Evolutionary conservation across 1,140 invertebrate genomes (phyloP).

Genomic region (Wiebesia pumilae): DNA sequence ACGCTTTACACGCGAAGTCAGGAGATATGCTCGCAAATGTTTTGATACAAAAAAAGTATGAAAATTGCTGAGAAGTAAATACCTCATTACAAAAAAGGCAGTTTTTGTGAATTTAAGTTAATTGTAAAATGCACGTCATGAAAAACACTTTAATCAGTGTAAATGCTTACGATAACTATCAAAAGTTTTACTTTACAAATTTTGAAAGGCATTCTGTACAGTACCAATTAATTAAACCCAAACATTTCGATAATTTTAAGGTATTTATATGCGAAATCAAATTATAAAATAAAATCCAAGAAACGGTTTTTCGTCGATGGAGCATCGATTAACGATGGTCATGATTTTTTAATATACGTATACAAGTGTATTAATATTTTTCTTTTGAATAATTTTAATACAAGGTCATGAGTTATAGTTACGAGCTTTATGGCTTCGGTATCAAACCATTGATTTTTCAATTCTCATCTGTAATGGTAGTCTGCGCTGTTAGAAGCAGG

Average conservation of each 20-base stretch:
- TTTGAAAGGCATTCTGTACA: too few species aligned
- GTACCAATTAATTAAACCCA: too few species aligned
- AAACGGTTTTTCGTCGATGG: too few species aligned
- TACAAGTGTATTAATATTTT: neutral
- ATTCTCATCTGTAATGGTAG: neutral
- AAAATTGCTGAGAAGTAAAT: neutral
- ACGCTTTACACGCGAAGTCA: neutral
- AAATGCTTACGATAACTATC: too few species aligned
- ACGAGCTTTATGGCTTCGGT: neutral
- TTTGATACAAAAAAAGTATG: neutral
- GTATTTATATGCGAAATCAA: too few species aligned
- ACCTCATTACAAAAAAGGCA: conserved; percentile 10
- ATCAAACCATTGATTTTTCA: neutral
- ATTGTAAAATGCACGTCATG: too few species aligned
- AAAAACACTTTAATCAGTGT: too few species aligned
- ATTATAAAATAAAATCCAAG: too few species aligned
- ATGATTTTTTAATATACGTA: too few species aligned
- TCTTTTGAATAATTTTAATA: neutral
- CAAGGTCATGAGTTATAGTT: neutral
- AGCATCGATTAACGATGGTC: too few species aligned
- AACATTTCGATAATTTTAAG: too few species aligned
- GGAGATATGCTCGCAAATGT: neutral
- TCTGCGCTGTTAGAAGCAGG: neutral
- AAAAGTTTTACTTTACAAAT: too few species aligned
- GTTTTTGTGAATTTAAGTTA: neutral